phyloP scores from a whole-genome alignment of 2,113 vertebrate species.

The Shinisaurus crocodilurus region DNA sequence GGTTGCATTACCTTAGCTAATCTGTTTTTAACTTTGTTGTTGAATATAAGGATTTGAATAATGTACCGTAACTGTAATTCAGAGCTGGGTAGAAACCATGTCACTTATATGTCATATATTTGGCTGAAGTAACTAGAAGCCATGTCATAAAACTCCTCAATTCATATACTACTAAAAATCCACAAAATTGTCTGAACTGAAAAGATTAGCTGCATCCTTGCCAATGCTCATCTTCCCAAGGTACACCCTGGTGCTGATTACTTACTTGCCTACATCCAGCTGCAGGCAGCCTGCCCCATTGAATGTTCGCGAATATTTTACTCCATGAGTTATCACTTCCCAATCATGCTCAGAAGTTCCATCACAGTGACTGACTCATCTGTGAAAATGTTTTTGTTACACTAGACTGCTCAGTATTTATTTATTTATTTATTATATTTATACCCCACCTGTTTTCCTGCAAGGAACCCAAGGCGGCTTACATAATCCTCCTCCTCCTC shows the following conservation, averaged over 20 bases:
- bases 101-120: background rate
- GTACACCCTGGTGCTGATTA: background rate
- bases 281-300: background rate
- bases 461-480: too few species aligned
- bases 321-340: background rate
- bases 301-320: background rate
- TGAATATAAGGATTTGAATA: background rate
- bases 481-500: too few species aligned
- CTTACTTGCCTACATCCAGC: too few species aligned
- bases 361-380: background rate
- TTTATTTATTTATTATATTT: too few species aligned
- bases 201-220: background rate
- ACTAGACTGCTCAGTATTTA: background rate
- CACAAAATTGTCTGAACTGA: background rate
- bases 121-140: background rate
- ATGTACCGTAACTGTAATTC: background rate
- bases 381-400: background rate
- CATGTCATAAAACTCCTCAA: background rate
- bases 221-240: background rate
- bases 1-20: background rate
- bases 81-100: background rate
- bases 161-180: background rate
- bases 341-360: background rate
- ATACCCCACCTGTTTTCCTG: too few species aligned
- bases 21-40: background rate